Evolutionary conservation across 1,140 invertebrate species (phyloP).

Genomic region (Bombus confusus): DNA sequence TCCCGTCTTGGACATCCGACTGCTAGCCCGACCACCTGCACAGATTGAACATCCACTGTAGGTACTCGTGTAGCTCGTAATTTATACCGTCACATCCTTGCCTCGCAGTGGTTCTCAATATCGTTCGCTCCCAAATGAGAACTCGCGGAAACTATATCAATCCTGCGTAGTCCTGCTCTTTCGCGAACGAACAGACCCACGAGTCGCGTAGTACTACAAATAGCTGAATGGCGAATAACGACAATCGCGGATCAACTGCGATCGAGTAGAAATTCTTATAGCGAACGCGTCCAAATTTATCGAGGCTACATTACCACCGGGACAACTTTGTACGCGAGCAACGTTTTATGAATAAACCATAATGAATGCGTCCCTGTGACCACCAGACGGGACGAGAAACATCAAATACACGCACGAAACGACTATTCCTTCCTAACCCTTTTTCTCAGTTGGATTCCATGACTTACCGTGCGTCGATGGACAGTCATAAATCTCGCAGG

Average conservation of each 20-base stretch:
- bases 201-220: neutral
- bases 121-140: neutral
- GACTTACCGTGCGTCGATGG: conserved; percentile 24
- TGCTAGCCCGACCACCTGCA: conserved; percentile 61
- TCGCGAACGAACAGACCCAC: neutral
- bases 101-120: conserved; percentile 57
- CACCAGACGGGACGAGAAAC: conserved; percentile 18
- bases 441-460: conserved; percentile 16
- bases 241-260: neutral
- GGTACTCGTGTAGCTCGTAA: conserved; percentile 61
- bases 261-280: conserved; percentile 17
- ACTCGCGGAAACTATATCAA: neutral
- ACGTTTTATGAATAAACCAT: conserved; percentile 66
- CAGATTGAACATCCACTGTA: conserved; percentile 58
- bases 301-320: neutral
- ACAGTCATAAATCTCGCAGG: conserved; percentile 40
- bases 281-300: conserved; percentile 42
- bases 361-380: conserved; percentile 49
- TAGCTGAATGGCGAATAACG: too few species aligned
- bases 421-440: conserved; percentile 4
- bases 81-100: conserved; percentile 59
- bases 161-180: neutral
- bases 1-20: conserved; percentile 50
- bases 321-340: neutral
- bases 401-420: neutral